These are phyloP conservation scores for Cactoblastis cactorum DNA, from an alignment of 2,888 invertebrate species.

Conservation along the genomic window DNA sequence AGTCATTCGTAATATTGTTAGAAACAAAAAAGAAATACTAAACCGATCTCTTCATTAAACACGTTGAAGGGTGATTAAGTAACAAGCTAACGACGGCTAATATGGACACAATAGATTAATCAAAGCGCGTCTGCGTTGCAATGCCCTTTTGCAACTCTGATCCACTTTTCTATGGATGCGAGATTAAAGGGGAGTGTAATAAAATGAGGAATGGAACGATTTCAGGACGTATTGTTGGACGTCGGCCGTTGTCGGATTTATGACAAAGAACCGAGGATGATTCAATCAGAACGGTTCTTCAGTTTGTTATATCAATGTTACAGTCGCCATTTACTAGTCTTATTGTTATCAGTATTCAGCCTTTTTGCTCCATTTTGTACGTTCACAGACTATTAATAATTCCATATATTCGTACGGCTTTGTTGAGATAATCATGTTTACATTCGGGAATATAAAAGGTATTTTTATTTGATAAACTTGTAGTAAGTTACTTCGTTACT, in stretches of 20 bases:
- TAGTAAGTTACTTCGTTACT: background rate
- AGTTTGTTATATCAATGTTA: constrained; percentile 77
- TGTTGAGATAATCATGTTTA: constrained; percentile 7
- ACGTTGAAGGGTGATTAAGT: constrained; percentile 30
- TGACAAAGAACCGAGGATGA: constrained; percentile 78
- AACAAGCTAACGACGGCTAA: constrained; percentile 32
- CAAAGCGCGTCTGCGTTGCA: constrained; percentile 68
- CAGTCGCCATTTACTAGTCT: constrained; percentile 56
- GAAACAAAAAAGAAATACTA: background rate
- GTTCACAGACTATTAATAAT: constrained; percentile 28
- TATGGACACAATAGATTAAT: constrained; percentile 68
- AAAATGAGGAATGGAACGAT: constrained; percentile 80
- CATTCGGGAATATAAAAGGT: background rate
- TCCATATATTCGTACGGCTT: constrained; percentile 16
- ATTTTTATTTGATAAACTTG: background rate
- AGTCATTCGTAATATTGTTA: too few relatives aligned
- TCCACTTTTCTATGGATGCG: constrained; percentile 78
- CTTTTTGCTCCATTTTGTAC: constrained; percentile 52
- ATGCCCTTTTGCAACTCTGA: constrained; percentile 75
- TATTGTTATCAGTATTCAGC: constrained; percentile 63
- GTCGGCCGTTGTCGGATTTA: constrained; percentile 76
- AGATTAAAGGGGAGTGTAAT: constrained; percentile 78
- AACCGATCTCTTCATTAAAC: constrained; percentile 29
- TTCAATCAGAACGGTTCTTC: constrained; percentile 77
- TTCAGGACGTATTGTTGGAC: constrained; percentile 76